Evolutionary conservation across 1,140 invertebrate species (phyloP), one percentile per base, ranked within the genome.

Genomic region (Zaprionus inermis): DNA sequence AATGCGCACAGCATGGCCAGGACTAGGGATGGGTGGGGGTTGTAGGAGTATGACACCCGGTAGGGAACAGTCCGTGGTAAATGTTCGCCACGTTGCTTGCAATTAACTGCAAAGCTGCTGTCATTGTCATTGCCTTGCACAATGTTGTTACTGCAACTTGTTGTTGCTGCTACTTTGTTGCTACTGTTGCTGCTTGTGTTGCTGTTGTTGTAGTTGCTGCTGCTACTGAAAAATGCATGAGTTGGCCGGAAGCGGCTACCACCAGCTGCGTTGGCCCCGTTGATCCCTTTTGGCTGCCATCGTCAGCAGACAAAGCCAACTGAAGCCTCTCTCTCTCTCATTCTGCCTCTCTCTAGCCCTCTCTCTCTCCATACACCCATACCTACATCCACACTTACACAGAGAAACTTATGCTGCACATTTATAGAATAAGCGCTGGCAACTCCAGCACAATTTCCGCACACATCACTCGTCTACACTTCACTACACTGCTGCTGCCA

Each of bases 171-270:
- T 65, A 67, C 78, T 76, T 55, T 36, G 66, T 49, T 20, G 24
- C 11, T 61, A 41, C 67, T 74, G 79, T 73, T 78, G 79, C 52
- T 74, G 10, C 51, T 58, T 36, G 24, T 46, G 57, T 12, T 66
- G 34, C 24, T 54, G 11, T 10, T 58, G 22, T 16, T 58, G 38
- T 9, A 65, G 20, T 1, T 41, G 36, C 14, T 41, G 14, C 36
- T 41, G 14, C 20, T 79, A 59, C 61, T 86, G 76, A 79, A 86
- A 86, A 86, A 86, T 86, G 76, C 79, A 86, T 74, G 69, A 86
- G 76, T 52, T 78, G 51, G 38, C 68, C 82, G 79, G 76, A 79
- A 82, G 79, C 72, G 68, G 46, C 72, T 57, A 74, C 79, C 79
- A 68, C 72, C 82, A 81, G 79, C 82, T 86, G 72, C 36, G 65